These are phyloP conservation scores for Bostrychus sinensis DNA, from an alignment of 2,113 vertebrate genomes.

Conservation along the genomic window DNA sequence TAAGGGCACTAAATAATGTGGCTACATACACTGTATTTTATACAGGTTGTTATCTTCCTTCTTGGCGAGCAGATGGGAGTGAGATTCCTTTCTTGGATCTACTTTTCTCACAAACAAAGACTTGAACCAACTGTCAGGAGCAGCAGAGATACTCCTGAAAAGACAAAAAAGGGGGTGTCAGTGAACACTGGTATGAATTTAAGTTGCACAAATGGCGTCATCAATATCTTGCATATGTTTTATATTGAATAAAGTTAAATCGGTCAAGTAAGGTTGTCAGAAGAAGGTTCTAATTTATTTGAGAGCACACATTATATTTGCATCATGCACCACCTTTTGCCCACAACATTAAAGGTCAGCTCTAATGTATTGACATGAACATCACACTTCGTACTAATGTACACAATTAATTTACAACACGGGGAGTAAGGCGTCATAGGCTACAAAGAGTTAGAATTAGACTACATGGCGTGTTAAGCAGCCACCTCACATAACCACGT, in stretches of 20 bases:
- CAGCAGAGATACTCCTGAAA: slow-evolving; percentile 79
- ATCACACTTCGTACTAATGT: too few species aligned
- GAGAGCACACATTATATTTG: too few species aligned
- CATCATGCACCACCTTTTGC: too few species aligned
- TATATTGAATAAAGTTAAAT: too few species aligned
- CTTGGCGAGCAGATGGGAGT: slow-evolving; percentile 96
- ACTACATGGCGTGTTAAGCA: neutral
- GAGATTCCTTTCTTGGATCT: slow-evolving; percentile 95
- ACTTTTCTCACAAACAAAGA: slow-evolving; percentile 97
- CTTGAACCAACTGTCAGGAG: slow-evolving; percentile 93
- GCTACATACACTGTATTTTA: slow-evolving; percentile 93
- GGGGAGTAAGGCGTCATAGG: slow-evolving; percentile 4
- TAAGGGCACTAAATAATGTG: neutral
- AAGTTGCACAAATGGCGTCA: too few species aligned
- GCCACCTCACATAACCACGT: neutral
- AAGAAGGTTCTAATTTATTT: too few species aligned
- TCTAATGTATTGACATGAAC: too few species aligned
- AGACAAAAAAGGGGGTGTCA: slow-evolving; percentile 2
- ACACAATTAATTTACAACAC: neutral
- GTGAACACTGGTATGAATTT: too few species aligned
- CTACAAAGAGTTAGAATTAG: slow-evolving; percentile 30
- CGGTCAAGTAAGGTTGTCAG: too few species aligned
- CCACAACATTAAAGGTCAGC: too few species aligned
- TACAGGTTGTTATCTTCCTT: slow-evolving; percentile 95
- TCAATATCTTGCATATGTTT: too few species aligned